Evolutionary conservation across 30 jellyfish, hydroid and myxozoan species (phyloP).

Genomic region (Turritopsis dohrnii): DNA sequence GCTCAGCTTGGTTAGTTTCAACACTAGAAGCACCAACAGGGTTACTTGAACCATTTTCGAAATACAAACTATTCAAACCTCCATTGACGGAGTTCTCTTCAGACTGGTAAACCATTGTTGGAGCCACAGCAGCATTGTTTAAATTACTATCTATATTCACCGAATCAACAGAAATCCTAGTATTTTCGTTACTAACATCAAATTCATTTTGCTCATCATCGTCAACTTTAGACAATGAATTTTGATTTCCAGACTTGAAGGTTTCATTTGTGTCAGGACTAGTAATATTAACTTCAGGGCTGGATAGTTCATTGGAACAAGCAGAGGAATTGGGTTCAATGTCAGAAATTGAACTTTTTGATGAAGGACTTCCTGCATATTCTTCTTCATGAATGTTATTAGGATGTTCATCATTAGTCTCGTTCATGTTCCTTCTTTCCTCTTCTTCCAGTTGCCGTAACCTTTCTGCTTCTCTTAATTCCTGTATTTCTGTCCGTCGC

Average conservation of each 20-base stretch:
- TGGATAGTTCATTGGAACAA: background rate
- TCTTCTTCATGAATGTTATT: background rate
- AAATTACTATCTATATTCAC: background rate
- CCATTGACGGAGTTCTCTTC: background rate
- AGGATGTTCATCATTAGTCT: background rate
- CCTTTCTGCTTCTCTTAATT: conserved; percentile 68
- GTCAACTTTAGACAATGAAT: background rate
- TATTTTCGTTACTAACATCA: background rate
- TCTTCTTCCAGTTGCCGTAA: conserved; percentile 50
- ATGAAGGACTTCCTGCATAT: background rate
- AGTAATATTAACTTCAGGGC: background rate
- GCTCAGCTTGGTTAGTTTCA: background rate
- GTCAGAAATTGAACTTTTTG: background rate
- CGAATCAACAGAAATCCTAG: background rate
- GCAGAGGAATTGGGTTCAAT: background rate
- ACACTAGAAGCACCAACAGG: background rate
- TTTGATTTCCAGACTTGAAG: background rate
- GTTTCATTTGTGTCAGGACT: background rate
- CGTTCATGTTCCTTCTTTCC: background rate
- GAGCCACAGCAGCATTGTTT: background rate
- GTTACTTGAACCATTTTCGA: background rate
- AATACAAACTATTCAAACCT: background rate
- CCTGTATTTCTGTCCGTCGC: conserved; percentile 55
- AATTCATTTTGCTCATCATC: background rate
- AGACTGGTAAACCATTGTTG: background rate